Percentiles rank a stretch among this genome's conserved stretches.
These are phyloP conservation scores for Meiosimyza platycephala DNA, from an alignment of 2,888 invertebrate species.

Conservation along the genomic window DNA sequence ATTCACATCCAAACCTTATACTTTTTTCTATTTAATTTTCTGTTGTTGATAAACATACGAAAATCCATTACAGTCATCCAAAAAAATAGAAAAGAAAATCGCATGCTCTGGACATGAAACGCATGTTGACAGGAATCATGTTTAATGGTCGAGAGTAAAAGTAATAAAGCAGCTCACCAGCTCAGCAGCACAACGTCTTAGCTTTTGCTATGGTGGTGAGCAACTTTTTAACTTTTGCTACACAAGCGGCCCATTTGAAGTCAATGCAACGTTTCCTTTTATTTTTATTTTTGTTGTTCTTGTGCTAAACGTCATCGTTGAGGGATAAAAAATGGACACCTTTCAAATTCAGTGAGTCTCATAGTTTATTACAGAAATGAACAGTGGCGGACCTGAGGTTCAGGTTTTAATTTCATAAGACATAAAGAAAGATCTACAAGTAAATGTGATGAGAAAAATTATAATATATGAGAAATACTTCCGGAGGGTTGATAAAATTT, in stretches of 20 bases:
- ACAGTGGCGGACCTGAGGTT: too few species aligned
- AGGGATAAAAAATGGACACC: slow-evolving; percentile 31
- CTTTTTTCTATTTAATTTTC: not conserved
- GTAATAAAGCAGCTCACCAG: slow-evolving; percentile 24
- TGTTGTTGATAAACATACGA: slow-evolving; percentile 7
- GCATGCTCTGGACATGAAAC: slow-evolving; percentile 23
- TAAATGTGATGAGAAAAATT: too few species aligned
- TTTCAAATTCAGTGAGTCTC: slow-evolving; percentile 30
- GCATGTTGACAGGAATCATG: slow-evolving; percentile 34
- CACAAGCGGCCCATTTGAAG: too few species aligned
- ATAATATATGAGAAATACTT: too few species aligned
- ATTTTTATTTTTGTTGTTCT: not conserved
- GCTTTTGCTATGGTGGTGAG: not conserved
- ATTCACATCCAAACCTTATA: not conserved
- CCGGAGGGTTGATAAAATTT: too few species aligned
- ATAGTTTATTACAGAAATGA: slow-evolving; percentile 12
- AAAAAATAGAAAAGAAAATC: not conserved
- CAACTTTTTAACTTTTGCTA: too few species aligned
- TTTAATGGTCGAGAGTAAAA: slow-evolving; percentile 33
- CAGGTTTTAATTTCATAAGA: too few species aligned
- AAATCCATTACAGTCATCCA: slow-evolving; percentile 12
- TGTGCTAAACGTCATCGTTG: slow-evolving; percentile 12
- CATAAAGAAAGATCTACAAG: too few species aligned
- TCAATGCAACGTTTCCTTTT: too few species aligned
- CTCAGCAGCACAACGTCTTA: slow-evolving; percentile 6